phyloP scores from a whole-genome alignment of 2,113 vertebrate genomes.

The Excalfactoria chinensis region DNA sequence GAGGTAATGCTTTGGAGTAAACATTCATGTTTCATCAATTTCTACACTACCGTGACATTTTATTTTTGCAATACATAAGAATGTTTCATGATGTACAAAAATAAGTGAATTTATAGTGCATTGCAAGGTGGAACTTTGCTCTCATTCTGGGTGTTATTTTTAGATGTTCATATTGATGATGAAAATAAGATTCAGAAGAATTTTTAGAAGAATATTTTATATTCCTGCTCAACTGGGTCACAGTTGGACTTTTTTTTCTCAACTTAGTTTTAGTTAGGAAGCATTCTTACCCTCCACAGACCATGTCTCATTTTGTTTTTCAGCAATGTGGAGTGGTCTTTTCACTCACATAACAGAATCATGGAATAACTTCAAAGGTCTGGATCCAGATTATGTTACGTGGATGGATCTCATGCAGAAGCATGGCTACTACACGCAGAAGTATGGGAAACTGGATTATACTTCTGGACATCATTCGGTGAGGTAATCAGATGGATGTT shows the following conservation, averaged over 20 bases:
- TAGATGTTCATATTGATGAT: not conserved
- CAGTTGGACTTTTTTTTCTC: not conserved
- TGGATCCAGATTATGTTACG: slow-evolving; percentile 86
- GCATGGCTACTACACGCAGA: slow-evolving; percentile 86
- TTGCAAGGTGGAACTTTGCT: not conserved
- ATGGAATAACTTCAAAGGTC: slow-evolving; percentile 98
- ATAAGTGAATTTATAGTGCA: not conserved
- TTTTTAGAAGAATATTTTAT: not conserved
- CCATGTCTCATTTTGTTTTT: rapidly evolving
- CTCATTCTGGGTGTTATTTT: not conserved
- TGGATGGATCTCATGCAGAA: slow-evolving; percentile 93
- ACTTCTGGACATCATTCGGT: slow-evolving; percentile 93
- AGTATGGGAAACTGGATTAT: slow-evolving; percentile 92
- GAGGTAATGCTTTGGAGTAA: not conserved
- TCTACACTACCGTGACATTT: not conserved
- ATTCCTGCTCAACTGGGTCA: not conserved
- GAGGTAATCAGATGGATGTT: slow-evolving; percentile 81
- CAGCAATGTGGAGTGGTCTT: slow-evolving; percentile 98
- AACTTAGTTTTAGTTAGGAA: not conserved
- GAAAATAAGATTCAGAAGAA: not conserved
- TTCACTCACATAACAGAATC: slow-evolving; percentile 94
- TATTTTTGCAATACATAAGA: not conserved
- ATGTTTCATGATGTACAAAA: not conserved
- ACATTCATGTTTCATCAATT: not conserved
- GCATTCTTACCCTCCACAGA: not conserved